These are phyloP conservation scores for Danio albolineatus DNA, from an alignment of 2,797 vertebrate genomes.

Conservation along the genomic window DNA sequence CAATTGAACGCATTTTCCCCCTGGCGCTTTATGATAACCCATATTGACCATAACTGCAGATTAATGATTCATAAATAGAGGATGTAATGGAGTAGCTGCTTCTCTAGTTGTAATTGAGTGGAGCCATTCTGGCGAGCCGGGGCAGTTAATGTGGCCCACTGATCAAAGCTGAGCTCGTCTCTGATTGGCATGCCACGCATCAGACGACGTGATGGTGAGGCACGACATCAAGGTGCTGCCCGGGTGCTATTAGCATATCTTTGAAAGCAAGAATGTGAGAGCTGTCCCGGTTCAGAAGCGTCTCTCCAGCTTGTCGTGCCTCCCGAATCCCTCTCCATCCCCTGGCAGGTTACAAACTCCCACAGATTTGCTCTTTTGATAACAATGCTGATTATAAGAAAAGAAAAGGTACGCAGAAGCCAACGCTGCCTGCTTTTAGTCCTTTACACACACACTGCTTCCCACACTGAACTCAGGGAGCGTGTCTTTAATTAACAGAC, in stretches of 20 bases:
- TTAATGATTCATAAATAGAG: slow-evolving; percentile 83
- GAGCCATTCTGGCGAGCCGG: slow-evolving; percentile 75
- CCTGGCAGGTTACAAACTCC: slow-evolving; percentile 52
- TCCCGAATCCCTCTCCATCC: slow-evolving; percentile 45
- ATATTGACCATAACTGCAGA: slow-evolving; percentile 76
- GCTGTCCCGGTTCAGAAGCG: slow-evolving; percentile 20
- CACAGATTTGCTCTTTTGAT: slow-evolving; percentile 43
- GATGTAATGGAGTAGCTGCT: slow-evolving; percentile 79
- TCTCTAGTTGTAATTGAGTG: slow-evolving; percentile 80
- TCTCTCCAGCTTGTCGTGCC: slow-evolving; percentile 30
- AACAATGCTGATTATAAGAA: slow-evolving; percentile 53
- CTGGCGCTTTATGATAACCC: slow-evolving; percentile 76
- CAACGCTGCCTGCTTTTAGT: not conserved
- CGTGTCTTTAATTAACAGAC: slow-evolving; percentile 58
- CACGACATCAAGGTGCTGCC: slow-evolving; percentile 65
- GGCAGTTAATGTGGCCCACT: slow-evolving; percentile 74
- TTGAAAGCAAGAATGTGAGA: slow-evolving; percentile 63
- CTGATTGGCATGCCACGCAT: slow-evolving; percentile 70
- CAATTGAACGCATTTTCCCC: slow-evolving; percentile 74
- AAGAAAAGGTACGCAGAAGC: slow-evolving; percentile 27
- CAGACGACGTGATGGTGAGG: slow-evolving; percentile 65
- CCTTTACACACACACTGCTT: slow-evolving; percentile 17
- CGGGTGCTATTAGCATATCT: slow-evolving; percentile 69
- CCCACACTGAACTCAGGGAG: slow-evolving; percentile 42
- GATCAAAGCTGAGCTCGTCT: slow-evolving; percentile 73